phyloP scores from a whole-genome alignment of 2,797 vertebrate species.

The Aerospiza tachiro region DNA sequence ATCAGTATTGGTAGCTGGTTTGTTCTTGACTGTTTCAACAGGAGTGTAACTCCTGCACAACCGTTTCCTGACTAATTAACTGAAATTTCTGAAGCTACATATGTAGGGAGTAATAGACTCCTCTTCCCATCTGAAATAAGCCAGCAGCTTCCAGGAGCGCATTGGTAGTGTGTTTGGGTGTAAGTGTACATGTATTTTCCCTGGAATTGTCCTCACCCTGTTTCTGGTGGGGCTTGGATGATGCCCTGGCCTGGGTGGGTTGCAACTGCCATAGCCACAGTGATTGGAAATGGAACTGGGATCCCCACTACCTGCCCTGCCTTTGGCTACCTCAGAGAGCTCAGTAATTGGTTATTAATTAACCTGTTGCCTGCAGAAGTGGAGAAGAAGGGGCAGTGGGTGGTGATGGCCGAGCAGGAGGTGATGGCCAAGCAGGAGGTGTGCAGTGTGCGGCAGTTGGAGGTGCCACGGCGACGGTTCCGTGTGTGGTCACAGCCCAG shows the following conservation, averaged over 20 bases:
- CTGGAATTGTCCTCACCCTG: background rate
- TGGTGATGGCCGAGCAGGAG: accelerated
- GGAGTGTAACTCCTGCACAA: background rate
- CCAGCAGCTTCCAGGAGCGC: background rate
- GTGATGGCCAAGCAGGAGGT: background rate
- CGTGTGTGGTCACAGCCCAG: accelerated
- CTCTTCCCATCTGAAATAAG: background rate
- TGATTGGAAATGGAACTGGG: background rate
- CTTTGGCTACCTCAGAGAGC: background rate
- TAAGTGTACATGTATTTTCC: accelerated
- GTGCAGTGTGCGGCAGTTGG: accelerated
- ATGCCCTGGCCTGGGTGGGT: background rate
- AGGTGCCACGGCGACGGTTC: accelerated
- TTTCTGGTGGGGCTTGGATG: too few species aligned
- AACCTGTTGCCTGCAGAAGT: background rate
- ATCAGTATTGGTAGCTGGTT: background rate
- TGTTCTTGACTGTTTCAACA: accelerated
- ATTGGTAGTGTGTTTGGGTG: background rate
- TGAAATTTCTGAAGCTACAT: accelerated
- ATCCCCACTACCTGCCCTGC: too few species aligned
- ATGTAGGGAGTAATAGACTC: too few species aligned
- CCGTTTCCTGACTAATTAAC: background rate
- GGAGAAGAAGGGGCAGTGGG: background rate
- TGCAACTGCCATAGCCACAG: accelerated
- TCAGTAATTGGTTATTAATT: background rate